phyloP scores from a whole-genome alignment of 2,113 vertebrate genomes.

The Guaruba guarouba region DNA sequence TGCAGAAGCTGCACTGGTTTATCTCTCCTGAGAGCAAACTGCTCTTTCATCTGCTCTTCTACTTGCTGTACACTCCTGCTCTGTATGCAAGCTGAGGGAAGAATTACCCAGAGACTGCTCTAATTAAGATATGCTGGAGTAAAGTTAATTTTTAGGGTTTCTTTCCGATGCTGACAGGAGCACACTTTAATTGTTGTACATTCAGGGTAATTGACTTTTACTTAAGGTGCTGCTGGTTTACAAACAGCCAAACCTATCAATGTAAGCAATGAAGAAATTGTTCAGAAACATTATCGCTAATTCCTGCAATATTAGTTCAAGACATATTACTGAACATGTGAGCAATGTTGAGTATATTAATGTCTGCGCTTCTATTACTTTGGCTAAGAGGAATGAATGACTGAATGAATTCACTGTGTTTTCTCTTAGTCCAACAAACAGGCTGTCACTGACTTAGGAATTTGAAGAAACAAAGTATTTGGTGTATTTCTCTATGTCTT shows the following conservation, averaged over 20 bases:
- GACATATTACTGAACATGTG: neutral
- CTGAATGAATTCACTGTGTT: neutral
- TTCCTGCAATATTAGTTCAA: neutral
- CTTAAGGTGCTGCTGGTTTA: neutral
- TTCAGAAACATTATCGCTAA: neutral
- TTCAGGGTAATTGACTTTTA: neutral
- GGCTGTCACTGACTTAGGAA: neutral
- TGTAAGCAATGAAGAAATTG: neutral
- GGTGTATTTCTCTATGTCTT: neutral
- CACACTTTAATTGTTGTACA: neutral
- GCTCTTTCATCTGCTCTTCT: neutral
- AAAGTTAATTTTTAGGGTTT: neutral
- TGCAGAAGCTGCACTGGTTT: neutral
- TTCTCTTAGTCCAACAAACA: neutral
- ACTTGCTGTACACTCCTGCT: neutral
- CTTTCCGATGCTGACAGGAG: neutral
- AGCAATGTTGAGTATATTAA: neutral
- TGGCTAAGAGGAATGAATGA: neutral
- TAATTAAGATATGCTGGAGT: neutral
- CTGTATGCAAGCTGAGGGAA: neutral
- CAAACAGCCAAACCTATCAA: neutral
- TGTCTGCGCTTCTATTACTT: neutral
- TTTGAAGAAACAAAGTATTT: neutral
- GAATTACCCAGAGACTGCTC: neutral
- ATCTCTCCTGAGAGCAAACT: neutral